Percentiles rank a stretch among this genome's conserved stretches.
These are phyloP conservation scores for Scatophagus argus DNA, from an alignment of 2,113 vertebrate species.

Conservation along the genomic window DNA sequence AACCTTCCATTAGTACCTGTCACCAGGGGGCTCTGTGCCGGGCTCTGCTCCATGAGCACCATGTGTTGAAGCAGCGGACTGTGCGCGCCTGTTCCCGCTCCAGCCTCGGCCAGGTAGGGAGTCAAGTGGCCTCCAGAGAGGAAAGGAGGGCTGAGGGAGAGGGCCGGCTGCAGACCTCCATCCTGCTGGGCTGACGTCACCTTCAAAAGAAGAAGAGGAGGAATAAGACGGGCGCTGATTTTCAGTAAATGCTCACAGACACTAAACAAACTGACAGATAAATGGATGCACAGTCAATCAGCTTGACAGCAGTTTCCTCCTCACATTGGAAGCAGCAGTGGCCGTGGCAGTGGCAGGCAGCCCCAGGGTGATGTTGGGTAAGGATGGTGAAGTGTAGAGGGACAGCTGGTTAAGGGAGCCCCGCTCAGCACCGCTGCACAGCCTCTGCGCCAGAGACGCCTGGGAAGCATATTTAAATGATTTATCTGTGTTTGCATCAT, in stretches of 20 bases:
- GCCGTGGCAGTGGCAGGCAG: conserved; percentile 88
- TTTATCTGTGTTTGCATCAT: conserved; percentile 45
- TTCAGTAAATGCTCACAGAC: background rate
- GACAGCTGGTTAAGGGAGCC: conserved; percentile 89
- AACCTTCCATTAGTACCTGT: conserved; percentile 79
- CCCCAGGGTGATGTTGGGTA: conserved; percentile 96
- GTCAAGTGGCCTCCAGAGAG: conserved; percentile 90
- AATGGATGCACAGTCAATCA: background rate
- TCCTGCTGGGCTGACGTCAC: conserved; percentile 89
- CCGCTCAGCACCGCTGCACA: conserved; percentile 86
- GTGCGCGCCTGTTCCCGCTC: conserved; percentile 82
- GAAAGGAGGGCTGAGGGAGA: conserved; percentile 86
- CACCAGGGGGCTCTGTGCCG: conserved; percentile 89
- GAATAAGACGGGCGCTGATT: background rate
- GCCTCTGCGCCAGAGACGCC: conserved; percentile 89
- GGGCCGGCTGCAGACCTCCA: conserved; percentile 87
- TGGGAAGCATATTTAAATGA: conserved; percentile 74
- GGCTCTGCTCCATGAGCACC: conserved; percentile 93
- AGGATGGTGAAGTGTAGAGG: conserved; percentile 93
- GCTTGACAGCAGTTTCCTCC: conserved; percentile 17
- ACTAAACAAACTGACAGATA: background rate
- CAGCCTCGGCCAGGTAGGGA: conserved; percentile 86
- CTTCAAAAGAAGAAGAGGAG: conserved; percentile 67
- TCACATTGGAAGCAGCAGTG: conserved; percentile 79
- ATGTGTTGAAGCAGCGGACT: conserved; percentile 93